A percentile compares a stretch with the other conserved stretches of the same genome.
Evolutionary conservation across 2,888 invertebrate genomes (phyloP).

Genomic region (Leptarthrus brevirostris): DNA sequence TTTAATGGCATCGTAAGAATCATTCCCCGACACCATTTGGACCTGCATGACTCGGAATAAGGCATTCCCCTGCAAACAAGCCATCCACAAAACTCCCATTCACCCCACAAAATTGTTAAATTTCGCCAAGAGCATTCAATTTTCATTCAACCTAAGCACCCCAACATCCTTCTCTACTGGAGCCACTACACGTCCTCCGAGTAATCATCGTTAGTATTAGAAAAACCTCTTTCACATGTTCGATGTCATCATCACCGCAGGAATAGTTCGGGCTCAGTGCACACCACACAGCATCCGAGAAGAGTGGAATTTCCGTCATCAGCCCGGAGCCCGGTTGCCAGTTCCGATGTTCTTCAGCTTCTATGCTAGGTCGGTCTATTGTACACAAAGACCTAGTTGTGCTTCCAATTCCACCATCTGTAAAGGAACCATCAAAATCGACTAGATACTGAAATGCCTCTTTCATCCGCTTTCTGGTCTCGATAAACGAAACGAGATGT

Average conservation of each 20-base stretch:
- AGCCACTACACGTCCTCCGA: conserved; percentile 9
- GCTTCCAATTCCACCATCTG: conserved; percentile 4
- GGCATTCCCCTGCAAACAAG: no score
- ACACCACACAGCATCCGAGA: conserved; percentile 24
- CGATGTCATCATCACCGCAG: conserved; percentile 41
- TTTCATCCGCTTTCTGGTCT: neutral
- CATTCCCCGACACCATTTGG: no score
- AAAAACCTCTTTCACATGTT: conserved; percentile 26
- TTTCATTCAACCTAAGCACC: conserved; percentile 1
- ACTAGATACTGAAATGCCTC: neutral
- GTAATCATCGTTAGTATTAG: conserved; percentile 19
- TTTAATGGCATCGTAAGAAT: no score
- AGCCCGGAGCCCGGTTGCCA: neutral
- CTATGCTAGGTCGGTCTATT: no score
- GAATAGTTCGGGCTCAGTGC: conserved; percentile 36
- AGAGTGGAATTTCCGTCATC: conserved; percentile 12
- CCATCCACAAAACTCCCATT: neutral
- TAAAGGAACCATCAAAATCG: neutral
- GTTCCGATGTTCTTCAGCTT: no score
- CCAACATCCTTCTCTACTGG: neutral
- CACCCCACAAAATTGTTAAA: conserved; percentile 18
- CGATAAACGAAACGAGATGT: conserved; percentile 28
- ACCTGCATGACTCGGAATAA: no score
- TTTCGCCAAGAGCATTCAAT: conserved; percentile 21
- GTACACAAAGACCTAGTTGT: conserved; percentile 9